These are phyloP conservation scores for Eleutherodactylus coqui DNA, from an alignment of 2,797 vertebrate genomes.

Conservation along the genomic window DNA sequence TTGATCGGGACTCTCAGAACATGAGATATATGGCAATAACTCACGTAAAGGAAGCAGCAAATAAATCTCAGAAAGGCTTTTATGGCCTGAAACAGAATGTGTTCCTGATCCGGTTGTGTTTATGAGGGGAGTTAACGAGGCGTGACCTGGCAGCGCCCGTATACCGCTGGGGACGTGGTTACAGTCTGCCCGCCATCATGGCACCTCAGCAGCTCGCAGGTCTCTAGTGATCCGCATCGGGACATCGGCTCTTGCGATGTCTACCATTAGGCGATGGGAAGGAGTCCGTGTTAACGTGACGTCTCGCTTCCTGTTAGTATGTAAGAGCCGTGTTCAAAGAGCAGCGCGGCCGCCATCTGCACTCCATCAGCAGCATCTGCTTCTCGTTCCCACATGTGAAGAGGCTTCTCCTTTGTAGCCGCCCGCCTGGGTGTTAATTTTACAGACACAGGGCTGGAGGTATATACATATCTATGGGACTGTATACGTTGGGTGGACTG, in stretches of 20 bases:
- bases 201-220: conserved; percentile 39
- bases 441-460: conserved; percentile 58
- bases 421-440: conserved; percentile 69
- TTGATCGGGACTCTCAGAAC: not conserved
- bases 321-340: conserved; percentile 35
- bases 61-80: conserved; percentile 15
- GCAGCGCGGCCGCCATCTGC: conserved; percentile 53
- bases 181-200: conserved; percentile 13
- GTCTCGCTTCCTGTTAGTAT: conserved; percentile 53
- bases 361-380: conserved; percentile 71
- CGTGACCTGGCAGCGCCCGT: too few relatives aligned
- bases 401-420: conserved; percentile 63
- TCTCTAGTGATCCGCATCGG: conserved; percentile 33
- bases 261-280: conserved; percentile 53
- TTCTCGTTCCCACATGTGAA: conserved; percentile 64
- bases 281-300: conserved; percentile 59
- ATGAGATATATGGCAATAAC: not conserved
- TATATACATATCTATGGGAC: conserved; percentile 51
- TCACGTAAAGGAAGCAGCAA: not conserved
- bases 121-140: conserved; percentile 23
- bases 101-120: conserved; percentile 1
- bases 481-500: conserved; percentile 45
- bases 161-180: not conserved
- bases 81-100: not conserved
- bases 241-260: conserved; percentile 35